Evolutionary conservation across 1,140 invertebrate genomes (phyloP), one percentile per base, ranked within the genome.

Genomic region (Meloidogyne floridensis): DNA sequence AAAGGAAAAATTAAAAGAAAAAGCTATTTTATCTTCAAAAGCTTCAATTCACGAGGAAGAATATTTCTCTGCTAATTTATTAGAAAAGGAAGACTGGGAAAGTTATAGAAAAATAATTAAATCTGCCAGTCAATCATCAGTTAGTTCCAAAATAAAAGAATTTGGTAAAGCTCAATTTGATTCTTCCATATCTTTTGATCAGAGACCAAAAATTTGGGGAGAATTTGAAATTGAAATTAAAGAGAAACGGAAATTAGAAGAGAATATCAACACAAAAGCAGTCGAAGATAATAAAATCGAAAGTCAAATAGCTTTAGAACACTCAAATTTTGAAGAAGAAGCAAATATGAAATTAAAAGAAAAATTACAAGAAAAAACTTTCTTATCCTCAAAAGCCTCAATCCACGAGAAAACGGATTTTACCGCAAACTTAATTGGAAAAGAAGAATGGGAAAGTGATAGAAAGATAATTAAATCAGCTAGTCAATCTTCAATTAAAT

Each of bases 341-440:
- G 47, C 47, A 13, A 10, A 79, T 18, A 51, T 79, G 11, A 51
- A 11, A 43, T 43, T 18, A 79, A 79, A 79, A 20, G 65, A 53
- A 18, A 47, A 42, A n/a, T n/a, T 47, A 69, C 9, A 11, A 47
- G 53, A 47, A 7, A 32, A n/a, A 18, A 6, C 8, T 18, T 13
- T 13, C 51, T 79, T 65, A 71, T 71, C 4, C 10, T n/a, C n/a
- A 6, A 65, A 65, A 65, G 2, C 59, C 7, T 65, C 10, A 65
- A 65, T 65, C n/a, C 7, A 65, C 6, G n/a, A 65, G n/a, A n/a
- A n/a, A 65, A 11, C n/a, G n/a, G 59, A 65, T n/a, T 65, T 65
- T n/a, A 5, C 15, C 2, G 10, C 10, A 13, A 65, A 65, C n/a
- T 65, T 65, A n/a, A 18, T 65, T 65, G n/a, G n/a, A n/a, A 65